A percentile compares a stretch with the other conserved stretches of the same genome.
Conservation (phyloP, 2,113 vertebrate species). For the Microtus oregoni region DNA sequence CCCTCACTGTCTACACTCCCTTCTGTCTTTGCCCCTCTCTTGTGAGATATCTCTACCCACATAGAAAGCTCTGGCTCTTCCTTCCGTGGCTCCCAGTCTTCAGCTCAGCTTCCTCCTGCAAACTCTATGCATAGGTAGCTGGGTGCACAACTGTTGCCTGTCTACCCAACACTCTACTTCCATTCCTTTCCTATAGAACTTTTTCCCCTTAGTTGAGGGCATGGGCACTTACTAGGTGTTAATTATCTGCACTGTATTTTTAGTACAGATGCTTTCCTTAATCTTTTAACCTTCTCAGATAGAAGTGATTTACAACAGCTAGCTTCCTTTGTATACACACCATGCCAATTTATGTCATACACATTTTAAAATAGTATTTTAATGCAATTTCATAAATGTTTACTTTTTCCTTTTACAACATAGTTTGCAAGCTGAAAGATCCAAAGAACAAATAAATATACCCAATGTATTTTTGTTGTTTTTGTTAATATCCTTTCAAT, state of each 20-base stretch:
- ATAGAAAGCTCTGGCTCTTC: background rate
- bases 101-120: background rate
- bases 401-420: background rate
- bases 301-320: background rate
- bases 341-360: background rate
- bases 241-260: background rate
- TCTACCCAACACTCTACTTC: background rate
- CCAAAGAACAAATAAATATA: background rate
- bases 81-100: background rate
- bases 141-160: background rate
- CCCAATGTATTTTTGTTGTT: constrained; percentile 2
- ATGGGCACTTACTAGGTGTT: background rate
- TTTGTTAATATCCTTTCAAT: constrained; percentile 14
- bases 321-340: background rate
- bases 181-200: background rate
- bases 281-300: background rate
- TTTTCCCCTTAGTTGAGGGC: background rate
- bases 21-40: background rate
- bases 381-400: background rate
- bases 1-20: background rate
- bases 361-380: constrained; percentile 29
- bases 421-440: background rate
- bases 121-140: background rate
- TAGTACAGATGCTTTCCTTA: background rate
- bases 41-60: background rate